Evolutionary conservation across 2,113 vertebrate genomes (phyloP), one percentile per base, ranked within the genome.

Genomic region (Uropsilus gracilis): DNA sequence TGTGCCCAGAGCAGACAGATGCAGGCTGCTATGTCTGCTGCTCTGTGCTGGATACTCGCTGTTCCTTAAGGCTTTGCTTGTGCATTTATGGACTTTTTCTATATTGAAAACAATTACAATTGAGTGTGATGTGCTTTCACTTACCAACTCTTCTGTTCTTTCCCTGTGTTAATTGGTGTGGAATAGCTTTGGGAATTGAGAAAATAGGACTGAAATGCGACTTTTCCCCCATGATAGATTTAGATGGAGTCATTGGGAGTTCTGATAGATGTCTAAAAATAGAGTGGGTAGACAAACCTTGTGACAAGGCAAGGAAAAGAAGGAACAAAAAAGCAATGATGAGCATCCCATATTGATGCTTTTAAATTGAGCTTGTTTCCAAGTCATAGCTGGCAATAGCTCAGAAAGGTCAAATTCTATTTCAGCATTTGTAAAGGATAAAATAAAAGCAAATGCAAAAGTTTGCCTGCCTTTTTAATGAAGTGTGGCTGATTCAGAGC

Each of bases 201-300:
- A 86, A 90, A 53, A 72, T 69, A 34, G 39, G 46, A 28, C 69
- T 78, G 86, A 86, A 96, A 87, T 7, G 57, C 59, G 81, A 75
- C 42, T 42, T 66, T 30, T 44, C 13, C 10, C 4, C 20, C 17
- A 5, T n/a, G n/a, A 0, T 61, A 77, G 28, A 34, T 86, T 83
- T 96, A n/a, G 73, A 6, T 91, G 50, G 77, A 75, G 16, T 84
- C 84, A 34, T 28, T 78, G 86, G 75, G 93, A 86, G 77, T 96
- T 96, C 73, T 96, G 93, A 61, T 93, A 94, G 57, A 83, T 86
- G 90, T 89, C 83, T 95, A 94, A 96, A 95, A 96, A 94, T 83
- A 96, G 81, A 82, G 34, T 48, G 44, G 69, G 55, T 37, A 50
- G 84, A 85, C 59, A 71, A 57, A 81, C 50, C n/a, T 44, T 81